These are phyloP conservation scores for Diadumene lineata DNA, from an alignment of 92 coral and sea anemone genomes.

Conservation along the genomic window DNA sequence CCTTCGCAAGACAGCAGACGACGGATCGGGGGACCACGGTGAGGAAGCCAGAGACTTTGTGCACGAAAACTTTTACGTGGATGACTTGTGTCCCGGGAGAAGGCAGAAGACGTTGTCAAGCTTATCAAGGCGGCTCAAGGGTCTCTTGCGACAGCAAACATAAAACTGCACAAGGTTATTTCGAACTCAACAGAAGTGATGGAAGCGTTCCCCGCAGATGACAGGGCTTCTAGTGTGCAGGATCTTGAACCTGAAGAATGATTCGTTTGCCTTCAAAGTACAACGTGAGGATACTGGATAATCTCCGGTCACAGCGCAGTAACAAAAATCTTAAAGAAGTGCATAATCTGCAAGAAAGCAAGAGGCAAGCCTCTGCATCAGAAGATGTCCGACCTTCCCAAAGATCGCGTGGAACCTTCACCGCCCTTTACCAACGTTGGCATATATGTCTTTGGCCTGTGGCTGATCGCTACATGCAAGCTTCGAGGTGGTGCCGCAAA, in stretches of 20 bases:
- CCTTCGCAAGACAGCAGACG: too few species aligned
- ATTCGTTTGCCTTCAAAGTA: too few species aligned
- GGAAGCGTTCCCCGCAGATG: constrained; percentile 63
- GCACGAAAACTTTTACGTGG: too few species aligned
- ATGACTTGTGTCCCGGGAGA: too few species aligned
- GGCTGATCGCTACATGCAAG: not conserved
- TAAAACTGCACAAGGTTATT: too few species aligned
- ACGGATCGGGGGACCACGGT: too few species aligned
- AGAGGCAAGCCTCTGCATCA: constrained; percentile 17
- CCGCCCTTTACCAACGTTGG: constrained; percentile 43
- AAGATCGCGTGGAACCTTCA: constrained; percentile 25
- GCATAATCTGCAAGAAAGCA: constrained; percentile 31
- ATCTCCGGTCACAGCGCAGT: constrained; percentile 24
- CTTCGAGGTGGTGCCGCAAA: not conserved
- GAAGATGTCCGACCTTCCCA: constrained; percentile 44
- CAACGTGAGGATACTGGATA: too few species aligned
- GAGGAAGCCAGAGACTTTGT: too few species aligned
- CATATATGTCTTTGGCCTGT: constrained; percentile 47
- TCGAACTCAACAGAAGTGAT: constrained; percentile 68
- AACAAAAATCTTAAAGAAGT: constrained; percentile 19
- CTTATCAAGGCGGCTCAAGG: too few species aligned
- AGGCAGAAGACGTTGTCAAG: too few species aligned
- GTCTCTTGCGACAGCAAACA: too few species aligned
- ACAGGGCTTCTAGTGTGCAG: constrained; percentile 52
- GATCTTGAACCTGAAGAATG: too few species aligned